A percentile compares a stretch with the other conserved stretches of the same genome.
Evolutionary conservation across 2,888 invertebrate genomes (phyloP).

Genomic region (Apeira syringaria): DNA sequence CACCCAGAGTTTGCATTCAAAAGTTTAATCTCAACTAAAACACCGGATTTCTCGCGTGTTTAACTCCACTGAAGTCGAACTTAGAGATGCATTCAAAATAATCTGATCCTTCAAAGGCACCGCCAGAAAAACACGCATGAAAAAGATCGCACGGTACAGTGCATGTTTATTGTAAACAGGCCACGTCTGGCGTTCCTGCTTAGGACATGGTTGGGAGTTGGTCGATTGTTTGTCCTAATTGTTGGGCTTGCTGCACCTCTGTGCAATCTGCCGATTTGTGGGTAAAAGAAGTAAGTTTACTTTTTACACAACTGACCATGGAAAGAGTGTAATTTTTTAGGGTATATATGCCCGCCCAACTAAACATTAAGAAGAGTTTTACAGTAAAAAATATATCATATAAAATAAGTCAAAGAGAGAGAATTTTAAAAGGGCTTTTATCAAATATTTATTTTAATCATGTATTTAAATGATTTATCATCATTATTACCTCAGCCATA

Average conservation of each 20-base stretch:
- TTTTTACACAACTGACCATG: no score
- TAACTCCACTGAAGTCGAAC: slow-evolving; percentile 32
- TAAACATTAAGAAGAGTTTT: no score
- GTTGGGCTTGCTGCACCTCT: not conserved
- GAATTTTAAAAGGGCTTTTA: no score
- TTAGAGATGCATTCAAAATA: slow-evolving; percentile 44
- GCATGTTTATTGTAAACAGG: slow-evolving; percentile 37
- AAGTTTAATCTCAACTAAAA: slow-evolving; percentile 39
- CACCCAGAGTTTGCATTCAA: slow-evolving; percentile 45
- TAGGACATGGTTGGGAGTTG: slow-evolving; percentile 7
- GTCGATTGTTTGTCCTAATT: slow-evolving; percentile 8
- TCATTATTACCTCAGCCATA: no score
- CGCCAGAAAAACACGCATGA: slow-evolving; percentile 26
- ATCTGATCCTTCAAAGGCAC: slow-evolving; percentile 34
- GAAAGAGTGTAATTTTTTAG: no score
- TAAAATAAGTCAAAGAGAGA: no score
- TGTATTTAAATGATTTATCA: no score
- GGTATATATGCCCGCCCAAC: no score
- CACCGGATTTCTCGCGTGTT: slow-evolving; percentile 38
- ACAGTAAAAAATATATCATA: no score
- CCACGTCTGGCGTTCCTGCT: slow-evolving; percentile 20
- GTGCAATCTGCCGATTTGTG: slow-evolving; percentile 12
- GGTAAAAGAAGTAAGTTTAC: not conserved
- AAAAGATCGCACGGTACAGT: slow-evolving; percentile 29
- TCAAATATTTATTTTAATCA: no score